Conservation (phyloP, 2,113 vertebrate species). For the Brachyhypopomus occidentalis region DNA sequence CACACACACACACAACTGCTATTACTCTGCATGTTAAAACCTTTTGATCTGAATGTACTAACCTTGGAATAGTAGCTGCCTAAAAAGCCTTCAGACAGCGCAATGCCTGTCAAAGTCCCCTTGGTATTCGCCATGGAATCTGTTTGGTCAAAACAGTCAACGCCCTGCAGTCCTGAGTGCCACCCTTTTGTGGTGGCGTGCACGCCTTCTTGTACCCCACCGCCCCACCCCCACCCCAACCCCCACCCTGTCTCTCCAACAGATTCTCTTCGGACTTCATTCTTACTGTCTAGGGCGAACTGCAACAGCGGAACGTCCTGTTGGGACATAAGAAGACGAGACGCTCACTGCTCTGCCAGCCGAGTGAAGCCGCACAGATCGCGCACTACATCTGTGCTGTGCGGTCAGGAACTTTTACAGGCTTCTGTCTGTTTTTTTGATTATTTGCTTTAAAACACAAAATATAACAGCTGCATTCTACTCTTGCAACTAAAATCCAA, state of each 20-base stretch:
- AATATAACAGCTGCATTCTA: too few species aligned
- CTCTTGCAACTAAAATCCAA: too few species aligned
- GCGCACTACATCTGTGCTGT: too few species aligned
- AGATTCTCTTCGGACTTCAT: not conserved
- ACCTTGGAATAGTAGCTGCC: slow-evolving; percentile 68
- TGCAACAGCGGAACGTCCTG: slow-evolving; percentile 63
- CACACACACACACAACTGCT: too few species aligned
- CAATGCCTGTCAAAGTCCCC: slow-evolving; percentile 55
- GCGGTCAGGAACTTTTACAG: too few species aligned
- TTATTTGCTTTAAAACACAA: too few species aligned
- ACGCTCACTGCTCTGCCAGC: too few species aligned
- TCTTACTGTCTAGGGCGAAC: not conserved
- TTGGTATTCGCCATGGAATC: not conserved
- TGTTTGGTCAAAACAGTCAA: not conserved
- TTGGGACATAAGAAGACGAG: not conserved
- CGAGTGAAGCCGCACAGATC: too few species aligned
- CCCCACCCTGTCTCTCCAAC: not conserved
- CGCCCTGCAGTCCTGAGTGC: slow-evolving; percentile 17
- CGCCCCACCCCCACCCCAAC: slow-evolving; percentile 1
- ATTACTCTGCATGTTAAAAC: too few species aligned
- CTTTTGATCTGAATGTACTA: slow-evolving; percentile 43
- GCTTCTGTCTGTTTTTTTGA: too few species aligned
- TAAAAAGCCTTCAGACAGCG: slow-evolving; percentile 66
- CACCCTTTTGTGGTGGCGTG: slow-evolving; percentile 8
- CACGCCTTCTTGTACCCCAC: not conserved